Conservation (phyloP, 2,797 vertebrate genomes). For the Cryptoblepharus egeriae region DNA sequence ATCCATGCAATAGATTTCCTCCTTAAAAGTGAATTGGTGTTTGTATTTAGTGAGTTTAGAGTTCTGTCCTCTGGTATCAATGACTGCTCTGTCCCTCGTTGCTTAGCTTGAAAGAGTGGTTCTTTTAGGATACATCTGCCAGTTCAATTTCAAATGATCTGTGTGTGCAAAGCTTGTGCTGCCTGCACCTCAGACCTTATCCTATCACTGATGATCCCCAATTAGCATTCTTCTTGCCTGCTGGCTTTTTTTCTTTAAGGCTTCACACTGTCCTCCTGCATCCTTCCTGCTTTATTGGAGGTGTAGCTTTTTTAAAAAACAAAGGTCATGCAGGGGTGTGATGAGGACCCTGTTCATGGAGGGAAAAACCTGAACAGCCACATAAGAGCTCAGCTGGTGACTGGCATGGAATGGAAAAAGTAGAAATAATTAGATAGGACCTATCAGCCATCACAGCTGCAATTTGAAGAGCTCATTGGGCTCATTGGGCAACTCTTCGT, state of each 20-base stretch:
- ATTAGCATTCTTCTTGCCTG: background rate
- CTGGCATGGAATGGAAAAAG: background rate
- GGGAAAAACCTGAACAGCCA: background rate
- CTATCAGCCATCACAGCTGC: background rate
- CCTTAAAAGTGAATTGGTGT: background rate
- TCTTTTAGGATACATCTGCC: constrained; percentile 14
- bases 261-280: background rate
- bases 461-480: background rate
- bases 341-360: background rate
- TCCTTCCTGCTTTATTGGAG: background rate
- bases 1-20: constrained; percentile 2
- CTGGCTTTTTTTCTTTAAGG: background rate
- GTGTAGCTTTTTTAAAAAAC: background rate
- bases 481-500: background rate
- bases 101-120: constrained; percentile 6
- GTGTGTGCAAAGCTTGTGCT: constrained; percentile 5
- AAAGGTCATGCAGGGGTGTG: background rate
- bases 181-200: background rate
- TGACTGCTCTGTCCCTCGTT: constrained; percentile 3
- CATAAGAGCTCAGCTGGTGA: background rate
- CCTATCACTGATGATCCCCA: background rate
- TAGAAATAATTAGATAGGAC: background rate
- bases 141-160: constrained; percentile 5
- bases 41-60: background rate
- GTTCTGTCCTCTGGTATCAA: constrained; percentile 17